These are phyloP conservation scores for Camarhynchus parvulus DNA, from an alignment of 2,113 vertebrate species.

Conservation along the genomic window DNA sequence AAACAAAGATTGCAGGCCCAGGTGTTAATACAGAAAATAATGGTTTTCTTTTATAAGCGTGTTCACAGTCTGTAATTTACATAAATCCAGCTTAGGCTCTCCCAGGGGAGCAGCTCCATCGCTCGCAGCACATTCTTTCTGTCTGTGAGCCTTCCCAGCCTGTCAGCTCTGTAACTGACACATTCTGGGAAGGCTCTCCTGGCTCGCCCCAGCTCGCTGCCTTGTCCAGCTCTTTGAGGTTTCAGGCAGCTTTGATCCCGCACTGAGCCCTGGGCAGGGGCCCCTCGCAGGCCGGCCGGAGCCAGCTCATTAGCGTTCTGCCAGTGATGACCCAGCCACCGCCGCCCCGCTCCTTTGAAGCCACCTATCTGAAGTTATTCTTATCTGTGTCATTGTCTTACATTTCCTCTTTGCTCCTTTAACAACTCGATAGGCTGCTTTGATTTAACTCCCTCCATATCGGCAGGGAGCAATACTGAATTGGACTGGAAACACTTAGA, in stretches of 20 bases:
- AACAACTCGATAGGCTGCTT: neutral
- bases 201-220: constrained; percentile 16
- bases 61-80: neutral
- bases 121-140: constrained; percentile 14
- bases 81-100: neutral
- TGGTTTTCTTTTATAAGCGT: neutral
- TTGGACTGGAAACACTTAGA: neutral
- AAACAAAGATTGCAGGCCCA: neutral
- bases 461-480: neutral
- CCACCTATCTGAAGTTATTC: neutral
- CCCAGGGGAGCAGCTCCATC: neutral
- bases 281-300: neutral
- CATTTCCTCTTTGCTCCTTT: constrained; percentile 33
- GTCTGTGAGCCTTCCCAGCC: constrained; percentile 25
- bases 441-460: neutral
- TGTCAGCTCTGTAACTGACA: constrained; percentile 4
- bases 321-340: neutral
- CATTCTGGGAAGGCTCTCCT: constrained; percentile 44
- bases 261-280: neutral
- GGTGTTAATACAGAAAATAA: neutral
- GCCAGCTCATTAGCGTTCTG: constrained; percentile 21
- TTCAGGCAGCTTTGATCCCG: constrained; percentile 37
- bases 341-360: constrained; percentile 32
- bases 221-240: constrained; percentile 4
- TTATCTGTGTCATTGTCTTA: constrained; percentile 39